phyloP scores from a whole-genome alignment of 2,888 invertebrate genomes.

The Bruchidius siliquastri region DNA sequence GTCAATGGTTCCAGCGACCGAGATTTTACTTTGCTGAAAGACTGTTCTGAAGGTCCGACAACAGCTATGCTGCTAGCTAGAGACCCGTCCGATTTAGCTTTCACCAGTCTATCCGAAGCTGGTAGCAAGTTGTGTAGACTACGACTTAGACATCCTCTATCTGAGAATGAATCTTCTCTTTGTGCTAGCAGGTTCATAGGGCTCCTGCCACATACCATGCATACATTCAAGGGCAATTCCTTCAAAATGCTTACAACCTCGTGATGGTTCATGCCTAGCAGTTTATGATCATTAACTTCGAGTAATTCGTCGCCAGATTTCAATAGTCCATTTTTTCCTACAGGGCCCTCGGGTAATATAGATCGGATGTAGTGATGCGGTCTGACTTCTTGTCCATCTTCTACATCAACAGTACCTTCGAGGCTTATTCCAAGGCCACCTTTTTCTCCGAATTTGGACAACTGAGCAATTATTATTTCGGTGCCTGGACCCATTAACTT shows the following conservation, averaged over 20 bases:
- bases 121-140: conserved; percentile 62
- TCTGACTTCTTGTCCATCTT: conserved; percentile 91
- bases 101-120: conserved; percentile 67
- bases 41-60: conserved; percentile 49
- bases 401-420: conserved; percentile 98
- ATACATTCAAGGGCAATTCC: conserved; percentile 83
- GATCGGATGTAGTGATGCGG: conserved; percentile 99
- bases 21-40: conserved; percentile 67
- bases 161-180: conserved; percentile 37
- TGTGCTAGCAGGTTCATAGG: conserved; percentile 42
- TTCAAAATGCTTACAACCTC: conserved; percentile 92
- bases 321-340: conserved; percentile 84
- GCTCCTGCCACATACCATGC: conserved; percentile 81
- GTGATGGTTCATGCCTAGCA: conserved; percentile 88
- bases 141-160: conserved; percentile 48
- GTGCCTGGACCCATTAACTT: conserved; percentile 74
- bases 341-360: conserved; percentile 95
- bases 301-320: conserved; percentile 94
- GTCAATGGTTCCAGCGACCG: conserved; percentile 96
- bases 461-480: conserved; percentile 74
- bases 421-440: conserved; percentile 95
- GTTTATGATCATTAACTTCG: conserved; percentile 84
- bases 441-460: conserved; percentile 81
- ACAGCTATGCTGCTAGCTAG: conserved; percentile 63
- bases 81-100: conserved; percentile 91